phyloP scores from a whole-genome alignment of 2,888 invertebrate genomes.

The Eupelmus urozonus region DNA sequence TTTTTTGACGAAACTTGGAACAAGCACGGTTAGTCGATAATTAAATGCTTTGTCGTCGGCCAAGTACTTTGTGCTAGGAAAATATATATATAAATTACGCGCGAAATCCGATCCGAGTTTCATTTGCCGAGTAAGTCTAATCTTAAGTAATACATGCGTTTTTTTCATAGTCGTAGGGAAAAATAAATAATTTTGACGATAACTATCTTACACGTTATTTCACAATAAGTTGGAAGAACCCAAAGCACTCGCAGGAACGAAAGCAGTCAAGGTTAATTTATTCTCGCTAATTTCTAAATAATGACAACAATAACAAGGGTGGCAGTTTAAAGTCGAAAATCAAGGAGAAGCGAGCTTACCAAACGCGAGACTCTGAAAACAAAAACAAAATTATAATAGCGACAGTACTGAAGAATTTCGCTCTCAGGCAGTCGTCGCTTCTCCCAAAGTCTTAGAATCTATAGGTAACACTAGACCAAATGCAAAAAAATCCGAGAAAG shows the following conservation, averaged over 20 bases:
- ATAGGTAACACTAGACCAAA: constrained; percentile 59
- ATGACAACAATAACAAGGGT: constrained; percentile 51
- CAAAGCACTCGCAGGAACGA: constrained; percentile 8
- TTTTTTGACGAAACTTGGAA: constrained; percentile 40
- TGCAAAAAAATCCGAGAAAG: constrained; percentile 49
- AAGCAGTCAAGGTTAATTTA: neutral
- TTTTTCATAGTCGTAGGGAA: neutral
- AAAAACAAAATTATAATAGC: constrained; percentile 2
- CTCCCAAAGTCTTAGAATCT: constrained; percentile 47
- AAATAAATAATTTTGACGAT: neutral
- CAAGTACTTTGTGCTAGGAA: constrained; percentile 4
- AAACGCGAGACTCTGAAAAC: neutral
- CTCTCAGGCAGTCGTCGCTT: constrained; percentile 3
- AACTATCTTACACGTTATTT: neutral
- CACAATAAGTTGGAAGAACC: neutral
- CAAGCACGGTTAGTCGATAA: constrained; percentile 29
- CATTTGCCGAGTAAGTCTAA: neutral
- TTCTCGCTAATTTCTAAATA: constrained; percentile 35
- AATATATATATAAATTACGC: too few species aligned
- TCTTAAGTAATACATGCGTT: neutral
- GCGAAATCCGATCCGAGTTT: neutral
- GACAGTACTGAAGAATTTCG: constrained; percentile 40
- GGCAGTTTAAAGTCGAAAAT: constrained; percentile 28
- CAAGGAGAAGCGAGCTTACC: constrained; percentile 2
- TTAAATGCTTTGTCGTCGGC: constrained; percentile 16